Conservation (phyloP, 2,888 invertebrate genomes). For the Scelioninae gen. 2 region DNA sequence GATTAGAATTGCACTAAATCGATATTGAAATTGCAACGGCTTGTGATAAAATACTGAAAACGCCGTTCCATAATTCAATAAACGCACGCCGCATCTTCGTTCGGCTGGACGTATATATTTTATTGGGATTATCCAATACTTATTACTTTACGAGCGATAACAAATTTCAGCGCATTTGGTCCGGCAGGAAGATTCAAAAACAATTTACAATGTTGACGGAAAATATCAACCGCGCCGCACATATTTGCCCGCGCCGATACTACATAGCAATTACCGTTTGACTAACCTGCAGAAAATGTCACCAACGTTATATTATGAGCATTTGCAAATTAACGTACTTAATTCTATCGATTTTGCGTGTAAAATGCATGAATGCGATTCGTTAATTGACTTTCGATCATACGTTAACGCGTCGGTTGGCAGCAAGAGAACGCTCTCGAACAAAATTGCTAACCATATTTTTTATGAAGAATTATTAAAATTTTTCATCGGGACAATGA, state of each 20-base stretch:
- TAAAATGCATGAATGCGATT: constrained; percentile 15
- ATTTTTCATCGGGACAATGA: no score
- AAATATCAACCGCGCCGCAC: constrained; percentile 28
- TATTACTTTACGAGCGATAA: constrained; percentile 27
- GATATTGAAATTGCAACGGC: not conserved
- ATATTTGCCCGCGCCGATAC: constrained; percentile 22
- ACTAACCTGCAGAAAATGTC: constrained; percentile 24
- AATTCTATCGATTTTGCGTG: constrained; percentile 23
- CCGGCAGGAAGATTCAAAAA: constrained; percentile 28
- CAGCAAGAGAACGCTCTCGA: no score
- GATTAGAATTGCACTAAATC: no score
- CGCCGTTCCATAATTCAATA: constrained; percentile 8
- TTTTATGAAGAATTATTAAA: no score
- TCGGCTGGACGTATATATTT: not conserved
- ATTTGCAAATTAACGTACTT: constrained; percentile 34
- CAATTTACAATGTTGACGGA: constrained; percentile 35
- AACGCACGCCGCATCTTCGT: not conserved
- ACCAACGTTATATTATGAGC: constrained; percentile 23
- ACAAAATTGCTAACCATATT: no score
- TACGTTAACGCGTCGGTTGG: constrained; percentile 12
- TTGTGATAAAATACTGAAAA: constrained; percentile 12
- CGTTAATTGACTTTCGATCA: constrained; percentile 35
- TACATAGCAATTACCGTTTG: constrained; percentile 15
- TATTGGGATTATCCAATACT: constrained; percentile 13
- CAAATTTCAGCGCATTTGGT: constrained; percentile 28